Evolutionary conservation across 2,113 vertebrate genomes (phyloP).

Genomic region (Pao palembangensis): DNA sequence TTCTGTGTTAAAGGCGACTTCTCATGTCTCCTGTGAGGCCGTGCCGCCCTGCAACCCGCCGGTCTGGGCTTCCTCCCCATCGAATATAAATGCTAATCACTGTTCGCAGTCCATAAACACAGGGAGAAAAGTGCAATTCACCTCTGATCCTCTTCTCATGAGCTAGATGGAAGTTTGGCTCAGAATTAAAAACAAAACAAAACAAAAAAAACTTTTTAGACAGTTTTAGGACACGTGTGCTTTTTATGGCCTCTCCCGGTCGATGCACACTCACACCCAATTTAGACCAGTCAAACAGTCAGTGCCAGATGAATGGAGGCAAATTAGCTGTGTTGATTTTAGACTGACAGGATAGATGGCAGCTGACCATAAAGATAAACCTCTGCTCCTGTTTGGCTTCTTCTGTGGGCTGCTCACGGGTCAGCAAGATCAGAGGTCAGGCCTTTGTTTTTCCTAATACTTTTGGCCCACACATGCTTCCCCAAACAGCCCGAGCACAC

Average conservation of each 20-base stretch:
- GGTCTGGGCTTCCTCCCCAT: conserved; percentile 65
- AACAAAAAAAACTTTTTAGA: conserved; percentile 28
- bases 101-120: conserved; percentile 69
- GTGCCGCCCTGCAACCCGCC: conserved; percentile 49
- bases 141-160: conserved; percentile 63
- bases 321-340: conserved; percentile 56
- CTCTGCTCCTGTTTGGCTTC: conserved; percentile 38
- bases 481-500: conserved; percentile 11
- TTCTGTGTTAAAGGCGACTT: conserved; percentile 64
- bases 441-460: conserved; percentile 27
- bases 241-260: conserved; percentile 3
- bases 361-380: conserved; percentile 65
- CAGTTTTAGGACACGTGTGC: conserved; percentile 5
- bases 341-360: conserved; percentile 42
- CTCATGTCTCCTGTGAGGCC: conserved; percentile 58
- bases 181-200: conserved; percentile 8
- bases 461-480: conserved; percentile 17
- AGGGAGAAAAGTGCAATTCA: conserved; percentile 62
- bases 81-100: conserved; percentile 74
- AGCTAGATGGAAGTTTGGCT: conserved; percentile 55
- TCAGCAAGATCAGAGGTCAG: conserved; percentile 55
- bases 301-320: conserved; percentile 23
- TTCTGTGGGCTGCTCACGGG: conserved; percentile 29
- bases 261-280: conserved; percentile 13
- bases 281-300: conserved; percentile 14